phyloP scores from a whole-genome alignment of 2,113 vertebrate genomes.

The Chroicocephalus ridibundus region DNA sequence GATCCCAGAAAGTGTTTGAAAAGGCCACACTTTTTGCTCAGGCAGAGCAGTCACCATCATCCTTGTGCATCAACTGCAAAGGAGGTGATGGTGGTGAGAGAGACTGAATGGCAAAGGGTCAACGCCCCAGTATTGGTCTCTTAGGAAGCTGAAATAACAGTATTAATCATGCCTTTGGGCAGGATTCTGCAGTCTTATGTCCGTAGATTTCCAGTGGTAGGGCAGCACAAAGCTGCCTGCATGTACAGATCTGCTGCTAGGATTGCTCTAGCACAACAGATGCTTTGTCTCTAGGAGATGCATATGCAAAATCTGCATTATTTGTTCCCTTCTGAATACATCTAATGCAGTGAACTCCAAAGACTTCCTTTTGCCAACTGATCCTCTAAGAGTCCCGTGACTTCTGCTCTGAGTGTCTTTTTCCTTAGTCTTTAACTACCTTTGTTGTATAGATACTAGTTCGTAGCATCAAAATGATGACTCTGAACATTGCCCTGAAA shows the following conservation, averaged over 20 bases:
- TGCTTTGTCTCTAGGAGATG: neutral
- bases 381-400: neutral
- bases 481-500: neutral
- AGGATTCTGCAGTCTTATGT: neutral
- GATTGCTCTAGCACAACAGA: neutral
- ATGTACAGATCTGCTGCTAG: neutral
- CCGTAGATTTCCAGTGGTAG: neutral
- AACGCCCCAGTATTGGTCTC: neutral
- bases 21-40: neutral
- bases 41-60: neutral
- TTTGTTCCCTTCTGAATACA: neutral
- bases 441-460: neutral
- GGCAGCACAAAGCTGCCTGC: neutral
- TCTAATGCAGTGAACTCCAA: neutral
- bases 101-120: neutral
- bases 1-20: neutral
- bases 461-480: neutral
- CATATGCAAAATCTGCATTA: neutral
- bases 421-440: neutral
- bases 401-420: neutral
- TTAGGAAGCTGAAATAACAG: neutral
- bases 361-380: neutral
- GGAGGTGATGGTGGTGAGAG: neutral
- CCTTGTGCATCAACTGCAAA: too few species aligned
- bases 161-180: neutral